Base-by-base conservation (phyloP, 1,140 invertebrate genomes). In the Gonioctena quinquepunctata region DNA sequence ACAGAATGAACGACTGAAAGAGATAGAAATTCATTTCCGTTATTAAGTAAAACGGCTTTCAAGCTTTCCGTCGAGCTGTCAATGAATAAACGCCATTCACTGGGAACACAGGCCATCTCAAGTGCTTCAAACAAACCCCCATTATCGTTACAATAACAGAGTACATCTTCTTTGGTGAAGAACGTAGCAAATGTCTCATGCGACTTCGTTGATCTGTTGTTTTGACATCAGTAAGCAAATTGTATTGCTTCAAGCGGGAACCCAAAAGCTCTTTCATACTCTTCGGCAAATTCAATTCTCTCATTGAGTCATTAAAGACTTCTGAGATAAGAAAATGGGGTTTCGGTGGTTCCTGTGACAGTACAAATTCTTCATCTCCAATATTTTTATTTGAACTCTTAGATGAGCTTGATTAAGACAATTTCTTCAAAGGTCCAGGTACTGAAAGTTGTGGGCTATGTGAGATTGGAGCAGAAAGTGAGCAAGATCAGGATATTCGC, bases 31-130 rank as follows among this genome's bases (percentile, higher is more conserved):
- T 68, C 56, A 67, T 84, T 81, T 62, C 80, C 75, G 57, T 82
- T 81, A 54, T 83, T 77, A 1, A 82, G 62, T 11, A 84, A 62
- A n/a, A 80, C 77, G n/a, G 67, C 77, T 77, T 83, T 82, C 4
- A 83, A 72, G 26, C 76, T 82, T 70, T 63, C 75, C 23, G 49
- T 33, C 18, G 76, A 79, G 66, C 69, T 75, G 66, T 81, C 77
- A 60, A 82, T 79, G n/a, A n/a, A n/a, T n/a, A 48, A 82, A 82
- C 75, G 72, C 71, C 76, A 80, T 57, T 79, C 54, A 65, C 11
- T 25, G 26, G 63, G 60, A 8, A 49, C 54, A 70, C 49, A 77
- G n/a, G 67, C 54, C 28, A 81, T 69, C 42, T 59, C 68, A n/a
- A 73, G 11, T 42, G 11, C 1, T 42, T 42, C 1, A 1, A 42